A percentile compares a stretch with the other conserved stretches of the same genome.
These are phyloP conservation scores for Sinodicranocentrus sp. DNA, from an alignment of 2,888 invertebrate genomes.

Conservation along the genomic window DNA sequence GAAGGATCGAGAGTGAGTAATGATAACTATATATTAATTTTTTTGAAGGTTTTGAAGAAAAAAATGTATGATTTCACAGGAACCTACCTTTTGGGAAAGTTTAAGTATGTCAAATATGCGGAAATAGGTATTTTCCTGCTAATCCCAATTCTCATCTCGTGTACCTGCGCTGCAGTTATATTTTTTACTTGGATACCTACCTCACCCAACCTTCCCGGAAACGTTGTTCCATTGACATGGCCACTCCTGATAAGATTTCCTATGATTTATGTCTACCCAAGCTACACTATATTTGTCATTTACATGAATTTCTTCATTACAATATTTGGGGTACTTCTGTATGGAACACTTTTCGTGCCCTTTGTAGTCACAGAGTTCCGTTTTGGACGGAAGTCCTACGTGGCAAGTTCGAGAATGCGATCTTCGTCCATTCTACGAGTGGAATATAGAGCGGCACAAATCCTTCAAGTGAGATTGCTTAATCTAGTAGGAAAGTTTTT, in stretches of 20 bases:
- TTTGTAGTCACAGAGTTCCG: neutral
- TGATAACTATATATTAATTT: too few species aligned
- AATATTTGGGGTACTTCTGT: neutral
- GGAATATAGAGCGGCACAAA: conserved; percentile 22
- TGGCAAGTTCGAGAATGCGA: neutral
- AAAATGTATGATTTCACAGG: too few species aligned
- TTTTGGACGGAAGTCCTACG: neutral
- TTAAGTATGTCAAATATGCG: neutral
- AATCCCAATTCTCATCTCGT: neutral
- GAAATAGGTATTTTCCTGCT: neutral
- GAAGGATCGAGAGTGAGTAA: too few species aligned
- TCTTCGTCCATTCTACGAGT: neutral
- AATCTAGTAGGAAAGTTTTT: neutral
- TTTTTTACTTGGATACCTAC: neutral
- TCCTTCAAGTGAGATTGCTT: neutral
- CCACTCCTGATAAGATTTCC: neutral
- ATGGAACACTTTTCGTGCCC: neutral
- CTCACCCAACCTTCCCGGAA: conserved; percentile 12
- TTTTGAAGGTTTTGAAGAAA: too few species aligned
- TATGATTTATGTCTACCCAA: neutral
- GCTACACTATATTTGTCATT: neutral
- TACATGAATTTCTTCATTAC: neutral
- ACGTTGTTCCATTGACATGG: neutral
- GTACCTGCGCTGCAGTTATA: neutral
- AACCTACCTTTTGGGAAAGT: too few species aligned